A percentile compares a stretch with the other conserved stretches of the same genome.
These are phyloP conservation scores for Troilus luridus DNA, from an alignment of 2,888 invertebrate genomes.

Conservation along the genomic window DNA sequence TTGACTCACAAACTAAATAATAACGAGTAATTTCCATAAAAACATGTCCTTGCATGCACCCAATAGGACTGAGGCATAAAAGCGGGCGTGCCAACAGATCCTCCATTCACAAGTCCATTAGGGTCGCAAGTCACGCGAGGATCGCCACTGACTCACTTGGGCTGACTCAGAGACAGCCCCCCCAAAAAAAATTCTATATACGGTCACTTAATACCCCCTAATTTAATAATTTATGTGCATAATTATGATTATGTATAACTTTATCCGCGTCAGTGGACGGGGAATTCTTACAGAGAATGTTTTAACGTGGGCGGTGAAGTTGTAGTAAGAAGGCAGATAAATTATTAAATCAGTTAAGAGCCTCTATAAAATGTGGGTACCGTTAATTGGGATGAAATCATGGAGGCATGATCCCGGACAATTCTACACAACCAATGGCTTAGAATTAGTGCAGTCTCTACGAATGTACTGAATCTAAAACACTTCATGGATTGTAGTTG, in stretches of 20 bases:
- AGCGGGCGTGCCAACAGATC: neutral
- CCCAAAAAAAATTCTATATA: too few relatives aligned
- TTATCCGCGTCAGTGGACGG: neutral
- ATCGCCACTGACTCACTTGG: neutral
- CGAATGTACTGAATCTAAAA: too few relatives aligned
- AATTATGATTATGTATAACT: neutral
- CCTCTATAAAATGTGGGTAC: too few relatives aligned
- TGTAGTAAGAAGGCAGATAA: too few relatives aligned
- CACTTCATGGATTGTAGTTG: too few relatives aligned
- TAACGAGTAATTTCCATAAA: slow-evolving; percentile 1
- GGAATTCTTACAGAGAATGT: neutral
- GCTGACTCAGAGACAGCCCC: neutral
- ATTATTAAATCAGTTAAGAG: too few relatives aligned
- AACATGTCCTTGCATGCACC: neutral
- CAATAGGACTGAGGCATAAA: neutral
- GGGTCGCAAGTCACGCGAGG: neutral
- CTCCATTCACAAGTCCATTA: neutral
- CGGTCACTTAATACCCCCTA: neutral
- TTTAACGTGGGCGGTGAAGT: too few relatives aligned
- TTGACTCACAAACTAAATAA: neutral
- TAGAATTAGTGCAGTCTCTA: too few relatives aligned
- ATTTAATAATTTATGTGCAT: neutral
- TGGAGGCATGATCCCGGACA: too few relatives aligned
- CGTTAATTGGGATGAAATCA: too few relatives aligned
- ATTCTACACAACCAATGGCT: too few relatives aligned